Conservation (phyloP, 2,888 invertebrate genomes). For the Xylota sylvarum region DNA sequence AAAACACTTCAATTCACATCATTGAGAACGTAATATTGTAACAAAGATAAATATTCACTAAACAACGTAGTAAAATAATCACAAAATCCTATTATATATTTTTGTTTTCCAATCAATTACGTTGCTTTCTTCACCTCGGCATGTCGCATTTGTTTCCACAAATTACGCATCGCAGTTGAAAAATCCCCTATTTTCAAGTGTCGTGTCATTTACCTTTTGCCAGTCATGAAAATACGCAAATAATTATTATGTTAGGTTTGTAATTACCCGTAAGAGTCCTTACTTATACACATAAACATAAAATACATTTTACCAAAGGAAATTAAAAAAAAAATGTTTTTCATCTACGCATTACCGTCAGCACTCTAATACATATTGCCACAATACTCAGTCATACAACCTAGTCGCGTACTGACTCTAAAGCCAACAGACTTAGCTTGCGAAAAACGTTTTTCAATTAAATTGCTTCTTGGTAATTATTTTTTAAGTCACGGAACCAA, state of each 20-base stretch:
- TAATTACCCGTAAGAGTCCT: constrained; percentile 4
- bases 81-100: constrained; percentile 1
- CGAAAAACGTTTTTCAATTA: constrained; percentile 38
- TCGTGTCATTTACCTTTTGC: constrained; percentile 30
- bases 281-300: constrained; percentile 1
- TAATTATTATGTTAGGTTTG: constrained; percentile 12
- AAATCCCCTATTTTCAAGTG: constrained; percentile 11
- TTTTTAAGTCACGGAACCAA: constrained; percentile 43
- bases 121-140: neutral
- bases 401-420: constrained; percentile 24
- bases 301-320: neutral
- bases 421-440: constrained; percentile 13
- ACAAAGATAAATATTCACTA: neutral
- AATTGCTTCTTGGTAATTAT: constrained; percentile 42
- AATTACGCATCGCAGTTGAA: neutral
- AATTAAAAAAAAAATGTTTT: neutral
- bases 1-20: neutral
- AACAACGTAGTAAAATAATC: constrained; percentile 8
- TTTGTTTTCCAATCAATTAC: neutral
- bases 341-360: neutral
- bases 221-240: constrained; percentile 7
- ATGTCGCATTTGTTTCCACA: neutral
- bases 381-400: constrained; percentile 4
- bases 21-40: too few species aligned
- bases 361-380: neutral